phyloP scores from a whole-genome alignment of 2,888 invertebrate species.

The Gymnocheta viridis region DNA sequence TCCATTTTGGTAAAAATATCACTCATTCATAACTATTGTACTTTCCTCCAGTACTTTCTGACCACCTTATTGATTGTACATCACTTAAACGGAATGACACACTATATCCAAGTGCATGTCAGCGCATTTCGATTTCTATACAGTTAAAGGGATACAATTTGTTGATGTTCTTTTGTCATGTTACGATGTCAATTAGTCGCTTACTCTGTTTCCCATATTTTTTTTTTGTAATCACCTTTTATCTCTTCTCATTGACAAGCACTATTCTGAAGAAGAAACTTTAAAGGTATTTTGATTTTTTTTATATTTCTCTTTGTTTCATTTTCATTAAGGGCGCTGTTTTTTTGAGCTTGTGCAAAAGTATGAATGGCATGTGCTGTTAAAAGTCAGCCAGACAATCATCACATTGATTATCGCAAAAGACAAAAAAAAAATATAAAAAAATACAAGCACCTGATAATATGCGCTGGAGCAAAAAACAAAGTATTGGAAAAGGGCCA shows the following conservation, averaged over 20 bases:
- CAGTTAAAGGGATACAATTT: constrained; percentile 33
- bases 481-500: constrained; percentile 2
- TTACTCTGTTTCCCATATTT: background rate
- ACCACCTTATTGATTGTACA: background rate
- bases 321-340: constrained; percentile 10
- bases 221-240: constrained; percentile 11
- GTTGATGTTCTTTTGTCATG: constrained; percentile 55
- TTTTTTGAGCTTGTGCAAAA: constrained; percentile 3
- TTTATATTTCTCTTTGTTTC: constrained; percentile 39
- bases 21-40: background rate
- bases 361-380: constrained; percentile 3
- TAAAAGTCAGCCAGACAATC: constrained; percentile 48
- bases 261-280: constrained; percentile 17
- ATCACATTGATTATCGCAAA: constrained; percentile 45
- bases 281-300: constrained; percentile 53
- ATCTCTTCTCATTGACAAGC: constrained; percentile 34
- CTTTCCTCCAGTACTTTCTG: background rate
- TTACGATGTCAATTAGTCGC: constrained; percentile 60
- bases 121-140: background rate
- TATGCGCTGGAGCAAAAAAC: background rate
- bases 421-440: too few species aligned
- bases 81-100: constrained; percentile 19
- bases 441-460: background rate
- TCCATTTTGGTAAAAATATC: background rate
- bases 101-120: constrained; percentile 6